phyloP scores from a whole-genome alignment of 1,140 invertebrate species.

The Drosophila miranda region DNA sequence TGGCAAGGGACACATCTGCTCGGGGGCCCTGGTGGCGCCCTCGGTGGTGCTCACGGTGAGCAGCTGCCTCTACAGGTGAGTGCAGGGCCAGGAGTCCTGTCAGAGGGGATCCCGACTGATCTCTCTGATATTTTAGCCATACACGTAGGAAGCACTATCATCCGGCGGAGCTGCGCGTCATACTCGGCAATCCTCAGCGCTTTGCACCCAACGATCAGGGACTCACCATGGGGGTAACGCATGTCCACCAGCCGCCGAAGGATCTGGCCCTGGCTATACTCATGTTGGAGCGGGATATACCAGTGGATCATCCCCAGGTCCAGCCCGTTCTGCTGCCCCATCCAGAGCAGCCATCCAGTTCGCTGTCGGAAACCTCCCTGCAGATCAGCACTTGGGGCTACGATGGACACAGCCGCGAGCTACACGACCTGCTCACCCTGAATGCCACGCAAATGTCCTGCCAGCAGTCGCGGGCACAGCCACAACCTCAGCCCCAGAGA shows the following conservation, averaged over 20 bases:
- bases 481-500: background rate
- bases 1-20: slow-evolving; percentile 80
- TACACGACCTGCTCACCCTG: slow-evolving; percentile 52
- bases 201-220: slow-evolving; percentile 57
- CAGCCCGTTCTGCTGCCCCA: slow-evolving; percentile 47
- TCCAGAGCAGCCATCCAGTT: background rate
- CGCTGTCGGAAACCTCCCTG: background rate
- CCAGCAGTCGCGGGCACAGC: background rate
- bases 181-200: slow-evolving; percentile 60
- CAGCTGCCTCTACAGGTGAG: slow-evolving; percentile 82
- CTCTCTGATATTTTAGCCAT: slow-evolving; percentile 10
- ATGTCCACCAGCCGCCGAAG: slow-evolving; percentile 57
- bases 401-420: slow-evolving; percentile 23
- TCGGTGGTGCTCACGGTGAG: slow-evolving; percentile 82
- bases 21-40: slow-evolving; percentile 80
- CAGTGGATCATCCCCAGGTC: slow-evolving; percentile 39
- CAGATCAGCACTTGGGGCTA: slow-evolving; percentile 55
- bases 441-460: slow-evolving; percentile 29
- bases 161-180: slow-evolving; percentile 69
- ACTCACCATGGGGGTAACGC: slow-evolving; percentile 56
- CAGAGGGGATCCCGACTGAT: background rate
- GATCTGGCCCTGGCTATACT: slow-evolving; percentile 64
- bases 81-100: background rate
- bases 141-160: slow-evolving; percentile 44
- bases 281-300: slow-evolving; percentile 68